phyloP scores from a whole-genome alignment of 2,113 vertebrate species.

The Clupea harengus region DNA sequence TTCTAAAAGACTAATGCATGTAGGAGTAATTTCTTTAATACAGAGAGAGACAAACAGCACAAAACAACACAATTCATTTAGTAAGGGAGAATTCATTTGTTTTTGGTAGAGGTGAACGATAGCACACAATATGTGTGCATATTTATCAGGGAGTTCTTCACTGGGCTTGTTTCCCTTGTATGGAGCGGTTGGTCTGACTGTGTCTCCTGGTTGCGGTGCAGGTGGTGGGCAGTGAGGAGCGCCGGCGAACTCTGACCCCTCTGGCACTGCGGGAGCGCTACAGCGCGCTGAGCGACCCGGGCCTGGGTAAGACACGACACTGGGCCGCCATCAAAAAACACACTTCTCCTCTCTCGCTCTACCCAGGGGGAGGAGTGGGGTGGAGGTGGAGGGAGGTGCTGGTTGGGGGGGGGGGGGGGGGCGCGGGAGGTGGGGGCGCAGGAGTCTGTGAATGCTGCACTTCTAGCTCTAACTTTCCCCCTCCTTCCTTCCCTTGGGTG shows the following conservation, averaged over 20 bases:
- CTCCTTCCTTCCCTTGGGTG: slow-evolving; percentile 37
- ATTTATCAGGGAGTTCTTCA: not conserved
- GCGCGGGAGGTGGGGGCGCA: slow-evolving; percentile 37
- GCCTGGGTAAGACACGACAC: slow-evolving; percentile 74
- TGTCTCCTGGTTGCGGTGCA: slow-evolving; percentile 52
- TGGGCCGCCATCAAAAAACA: not conserved
- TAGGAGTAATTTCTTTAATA: not conserved
- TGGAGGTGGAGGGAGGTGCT: slow-evolving; percentile 39
- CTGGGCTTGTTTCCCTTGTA: not conserved
- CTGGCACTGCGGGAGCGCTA: slow-evolving; percentile 88
- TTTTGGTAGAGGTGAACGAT: too few species aligned
- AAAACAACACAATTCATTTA: too few species aligned
- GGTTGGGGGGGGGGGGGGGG: slow-evolving; percentile 30
- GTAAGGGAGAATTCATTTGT: too few species aligned
- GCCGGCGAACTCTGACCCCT: slow-evolving; percentile 85
- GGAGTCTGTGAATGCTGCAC: slow-evolving; percentile 64
- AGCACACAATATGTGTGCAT: not conserved
- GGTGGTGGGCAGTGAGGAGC: slow-evolving; percentile 82
- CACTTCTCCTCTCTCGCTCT: not conserved
- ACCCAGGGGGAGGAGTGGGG: not conserved
- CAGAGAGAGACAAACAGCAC: not conserved
- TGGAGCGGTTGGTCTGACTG: not conserved
- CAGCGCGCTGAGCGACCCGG: slow-evolving; percentile 83
- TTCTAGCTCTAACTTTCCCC: slow-evolving; percentile 50
- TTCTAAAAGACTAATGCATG: not conserved